Percentiles rank a stretch among this genome's conserved stretches.
Conservation (phyloP, 2,113 vertebrate species). For the Passer domesticus region DNA sequence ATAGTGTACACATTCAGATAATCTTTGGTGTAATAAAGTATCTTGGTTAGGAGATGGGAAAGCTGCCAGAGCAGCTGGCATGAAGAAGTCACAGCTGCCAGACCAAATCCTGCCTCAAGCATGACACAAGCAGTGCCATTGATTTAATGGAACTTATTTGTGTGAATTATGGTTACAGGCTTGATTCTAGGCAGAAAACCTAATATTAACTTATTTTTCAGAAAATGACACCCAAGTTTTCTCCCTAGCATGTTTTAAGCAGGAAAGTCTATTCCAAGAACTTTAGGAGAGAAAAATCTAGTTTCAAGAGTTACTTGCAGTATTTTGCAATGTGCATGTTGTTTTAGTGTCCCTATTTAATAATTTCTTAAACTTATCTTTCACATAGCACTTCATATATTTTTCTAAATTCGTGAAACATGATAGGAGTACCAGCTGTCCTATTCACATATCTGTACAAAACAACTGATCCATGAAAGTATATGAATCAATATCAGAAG, state of each 20-base stretch:
- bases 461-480: neutral
- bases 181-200: conserved; percentile 38
- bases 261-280: conserved; percentile 9
- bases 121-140: neutral
- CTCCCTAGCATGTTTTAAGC: conserved; percentile 16
- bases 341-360: conserved; percentile 30
- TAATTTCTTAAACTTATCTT: conserved; percentile 22
- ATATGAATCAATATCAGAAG: conserved; percentile 51
- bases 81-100: conserved; percentile 59
- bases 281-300: conserved; percentile 36
- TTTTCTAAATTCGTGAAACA: neutral
- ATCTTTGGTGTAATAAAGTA: conserved; percentile 40
- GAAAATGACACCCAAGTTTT: conserved; percentile 53
- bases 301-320: conserved; percentile 7
- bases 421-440: neutral
- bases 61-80: conserved; percentile 24
- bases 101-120: neutral
- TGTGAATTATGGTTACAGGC: neutral
- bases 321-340: neutral
- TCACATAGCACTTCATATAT: conserved; percentile 23
- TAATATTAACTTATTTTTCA: conserved; percentile 46
- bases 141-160: conserved; percentile 18
- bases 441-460: neutral
- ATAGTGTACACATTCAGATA: neutral
- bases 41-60: conserved; percentile 45